Evolutionary conservation across 2,888 invertebrate genomes (phyloP), one percentile per base, ranked within the genome.

Genomic region (Sminthurinus aureus): DNA sequence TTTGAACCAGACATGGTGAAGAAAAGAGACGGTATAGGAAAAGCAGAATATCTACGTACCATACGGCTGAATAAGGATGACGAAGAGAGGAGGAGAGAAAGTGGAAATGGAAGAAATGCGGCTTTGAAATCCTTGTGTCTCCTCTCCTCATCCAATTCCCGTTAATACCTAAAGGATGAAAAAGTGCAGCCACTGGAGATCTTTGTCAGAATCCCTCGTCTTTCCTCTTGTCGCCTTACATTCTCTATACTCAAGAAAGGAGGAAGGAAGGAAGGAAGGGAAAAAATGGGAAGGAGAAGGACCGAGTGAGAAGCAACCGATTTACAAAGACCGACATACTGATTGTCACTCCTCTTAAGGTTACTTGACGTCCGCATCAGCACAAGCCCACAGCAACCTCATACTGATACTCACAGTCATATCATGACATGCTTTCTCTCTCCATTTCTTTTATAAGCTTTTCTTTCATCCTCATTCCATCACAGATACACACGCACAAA

Each of bases 241-340:
- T 18, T 58, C 38, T 6, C n/a, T n/a, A n/a, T n/a, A n/a, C n/a
- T n/a, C n/a, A n/a, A n/a, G n/a, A n/a, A n/a, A n/a, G n/a, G 38
- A 6, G 1, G 38, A 6, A 38, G 38, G 38, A 38, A 38, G 58
- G 9, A 58, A n/a, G n/a, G 58, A 9, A 58, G 58, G 58, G 58
- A 58, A 58, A 58, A 58, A 58, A 22, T n/a, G 69, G n/a, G 58
- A 18, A 58, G 18, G 18, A 58, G 18, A 22, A 69, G 69, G n/a
- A 69, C 2, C 1, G n/a, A 20, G 69, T n/a, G 69, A 22, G 69
- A 69, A 11, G 69, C 20, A 69, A 69, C 20, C 69, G 22, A 69
- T 69, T 69, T 69, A 69, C n/a, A n/a, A 69, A 20, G 69, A 69
- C 69, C 13, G n/a, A 69, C 22, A 69, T 22, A 69, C 22, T 22